A percentile compares a stretch with the other conserved stretches of the same genome.
Evolutionary conservation across 2,113 vertebrate genomes (phyloP).

Genomic region (Rhodinocichla rosea): DNA sequence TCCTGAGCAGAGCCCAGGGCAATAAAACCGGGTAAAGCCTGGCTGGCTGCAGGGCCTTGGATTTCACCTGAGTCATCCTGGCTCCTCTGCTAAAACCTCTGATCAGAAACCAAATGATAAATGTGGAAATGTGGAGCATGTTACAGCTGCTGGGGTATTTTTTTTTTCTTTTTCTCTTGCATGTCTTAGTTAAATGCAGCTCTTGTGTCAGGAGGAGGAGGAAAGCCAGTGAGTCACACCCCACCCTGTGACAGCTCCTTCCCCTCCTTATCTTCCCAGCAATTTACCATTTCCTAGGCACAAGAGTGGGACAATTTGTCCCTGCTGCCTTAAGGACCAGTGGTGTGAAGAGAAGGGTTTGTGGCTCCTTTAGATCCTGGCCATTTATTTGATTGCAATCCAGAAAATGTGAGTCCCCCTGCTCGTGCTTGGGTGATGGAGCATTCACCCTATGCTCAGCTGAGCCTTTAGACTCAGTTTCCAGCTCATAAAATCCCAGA

Average conservation of each 20-base stretch:
- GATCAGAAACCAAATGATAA: background rate
- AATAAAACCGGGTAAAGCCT: background rate
- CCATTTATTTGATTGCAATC: background rate
- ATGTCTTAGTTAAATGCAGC: background rate
- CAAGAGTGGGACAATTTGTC: background rate
- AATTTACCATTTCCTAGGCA: background rate
- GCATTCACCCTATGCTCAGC: background rate
- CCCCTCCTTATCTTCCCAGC: background rate
- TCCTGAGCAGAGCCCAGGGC: accelerated
- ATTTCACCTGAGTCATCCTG: slow-evolving; percentile 34
- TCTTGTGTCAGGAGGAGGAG: background rate
- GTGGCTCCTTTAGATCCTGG: background rate
- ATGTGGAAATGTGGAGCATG: accelerated
- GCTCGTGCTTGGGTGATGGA: background rate
- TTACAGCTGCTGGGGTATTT: background rate
- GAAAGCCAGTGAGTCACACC: slow-evolving; percentile 19
- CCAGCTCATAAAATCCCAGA: background rate
- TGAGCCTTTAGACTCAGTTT: background rate
- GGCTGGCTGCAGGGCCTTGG: background rate
- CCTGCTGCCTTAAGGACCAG: background rate
- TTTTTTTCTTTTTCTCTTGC: accelerated
- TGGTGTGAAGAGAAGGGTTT: background rate
- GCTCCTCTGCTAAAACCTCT: background rate
- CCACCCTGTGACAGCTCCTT: background rate
- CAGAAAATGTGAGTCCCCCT: background rate